These are phyloP conservation scores for Chrysemys picta DNA, from an alignment of 2,113 vertebrate genomes.

Conservation along the genomic window DNA sequence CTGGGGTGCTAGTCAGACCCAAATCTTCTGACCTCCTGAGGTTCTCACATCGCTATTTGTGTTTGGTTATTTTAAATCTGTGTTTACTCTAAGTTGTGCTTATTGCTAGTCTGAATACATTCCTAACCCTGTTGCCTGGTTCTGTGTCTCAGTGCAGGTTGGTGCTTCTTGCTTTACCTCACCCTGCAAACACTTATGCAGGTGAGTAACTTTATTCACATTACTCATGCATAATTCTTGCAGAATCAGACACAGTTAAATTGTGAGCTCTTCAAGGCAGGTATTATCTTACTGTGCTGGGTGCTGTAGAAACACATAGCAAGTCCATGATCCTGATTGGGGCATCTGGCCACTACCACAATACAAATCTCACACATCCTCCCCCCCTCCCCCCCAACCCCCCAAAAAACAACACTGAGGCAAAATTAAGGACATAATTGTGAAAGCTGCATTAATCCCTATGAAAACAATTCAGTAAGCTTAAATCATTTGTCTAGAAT, in stretches of 20 bases:
- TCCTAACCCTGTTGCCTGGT: not conserved
- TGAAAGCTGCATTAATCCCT: constrained; percentile 1
- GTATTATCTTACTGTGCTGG: not conserved
- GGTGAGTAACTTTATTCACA: accelerated
- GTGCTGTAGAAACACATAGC: not conserved
- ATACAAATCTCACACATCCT: not conserved
- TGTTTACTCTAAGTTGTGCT: not conserved
- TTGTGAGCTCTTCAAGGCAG: not conserved
- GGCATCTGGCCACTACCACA: not conserved
- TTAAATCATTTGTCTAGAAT: not conserved
- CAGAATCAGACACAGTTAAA: not conserved
- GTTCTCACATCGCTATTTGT: not conserved
- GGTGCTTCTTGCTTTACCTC: not conserved
- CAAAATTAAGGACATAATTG: constrained; percentile 14
- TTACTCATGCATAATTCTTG: not conserved
- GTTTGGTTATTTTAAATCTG: not conserved
- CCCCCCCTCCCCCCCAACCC: not conserved
- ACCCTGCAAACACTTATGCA: not conserved
- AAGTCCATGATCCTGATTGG: not conserved
- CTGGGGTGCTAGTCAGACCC: not conserved
- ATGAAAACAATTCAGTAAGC: not conserved
- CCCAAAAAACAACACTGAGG: not conserved
- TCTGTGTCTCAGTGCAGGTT: not conserved
- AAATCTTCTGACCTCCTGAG: not conserved
- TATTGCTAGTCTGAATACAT: not conserved